phyloP scores from a whole-genome alignment of 2,797 vertebrate genomes.

The Cephalopachus bancanus region DNA sequence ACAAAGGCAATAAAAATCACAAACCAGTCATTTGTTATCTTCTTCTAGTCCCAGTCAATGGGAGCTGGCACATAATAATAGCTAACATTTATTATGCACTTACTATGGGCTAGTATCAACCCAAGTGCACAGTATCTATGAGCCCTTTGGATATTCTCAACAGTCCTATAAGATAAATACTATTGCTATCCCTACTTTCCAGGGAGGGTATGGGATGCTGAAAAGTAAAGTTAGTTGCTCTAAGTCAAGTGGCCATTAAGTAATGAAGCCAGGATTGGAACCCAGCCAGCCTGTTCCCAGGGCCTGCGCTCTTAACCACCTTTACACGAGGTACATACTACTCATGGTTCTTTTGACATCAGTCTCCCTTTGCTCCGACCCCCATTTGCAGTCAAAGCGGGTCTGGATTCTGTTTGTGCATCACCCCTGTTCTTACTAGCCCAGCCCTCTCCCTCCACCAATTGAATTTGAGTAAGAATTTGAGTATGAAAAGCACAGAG shows the following conservation, averaged over 20 bases:
- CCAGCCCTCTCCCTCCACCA: not conserved
- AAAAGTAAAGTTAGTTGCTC: not conserved
- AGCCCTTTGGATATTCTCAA: constrained; percentile 9
- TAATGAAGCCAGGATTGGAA: not conserved
- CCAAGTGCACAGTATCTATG: not conserved
- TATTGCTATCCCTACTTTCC: not conserved
- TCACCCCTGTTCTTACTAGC: not conserved
- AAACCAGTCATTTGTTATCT: not conserved
- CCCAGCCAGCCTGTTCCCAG: not conserved
- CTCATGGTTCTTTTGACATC: not conserved
- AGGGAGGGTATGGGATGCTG: not conserved
- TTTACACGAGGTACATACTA: too few relatives aligned
- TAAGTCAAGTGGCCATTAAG: not conserved
- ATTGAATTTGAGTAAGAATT: not conserved
- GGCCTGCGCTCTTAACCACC: not conserved
- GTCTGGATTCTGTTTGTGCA: not conserved
- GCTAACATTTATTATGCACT: not conserved
- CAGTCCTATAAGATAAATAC: not conserved
- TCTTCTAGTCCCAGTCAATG: not conserved
- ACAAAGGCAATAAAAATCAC: not conserved
- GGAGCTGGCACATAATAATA: not conserved
- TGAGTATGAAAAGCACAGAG: not conserved
- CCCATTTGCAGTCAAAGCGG: not conserved
- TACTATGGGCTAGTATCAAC: not conserved
- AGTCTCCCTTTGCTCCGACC: not conserved